Evolutionary conservation across 2,113 vertebrate genomes (phyloP).

Genomic region (Tamias sibiricus): DNA sequence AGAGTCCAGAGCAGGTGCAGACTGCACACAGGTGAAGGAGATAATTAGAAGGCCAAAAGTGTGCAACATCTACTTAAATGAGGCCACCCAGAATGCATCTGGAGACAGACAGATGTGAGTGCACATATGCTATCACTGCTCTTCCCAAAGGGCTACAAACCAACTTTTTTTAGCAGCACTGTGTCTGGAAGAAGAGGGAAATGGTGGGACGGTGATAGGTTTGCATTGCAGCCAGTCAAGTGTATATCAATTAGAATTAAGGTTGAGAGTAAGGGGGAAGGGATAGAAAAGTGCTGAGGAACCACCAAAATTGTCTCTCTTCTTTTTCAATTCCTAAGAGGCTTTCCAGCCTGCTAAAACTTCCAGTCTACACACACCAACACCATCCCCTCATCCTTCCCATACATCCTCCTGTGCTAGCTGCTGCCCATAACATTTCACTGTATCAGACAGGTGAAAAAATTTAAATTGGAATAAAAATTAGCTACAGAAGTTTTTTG

Average conservation of each 20-base stretch:
- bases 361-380: neutral
- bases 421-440: neutral
- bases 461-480: neutral
- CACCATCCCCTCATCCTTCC: neutral
- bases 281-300: neutral
- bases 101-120: neutral
- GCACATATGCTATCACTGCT: neutral
- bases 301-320: neutral
- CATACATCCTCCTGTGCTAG: neutral
- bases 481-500: neutral
- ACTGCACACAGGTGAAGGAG: neutral
- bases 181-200: neutral
- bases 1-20: neutral
- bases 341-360: neutral
- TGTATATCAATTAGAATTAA: fast-evolving
- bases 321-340: neutral
- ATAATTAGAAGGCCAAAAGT: slow-evolving; percentile 9
- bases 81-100: neutral
- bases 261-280: neutral
- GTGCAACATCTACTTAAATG: neutral
- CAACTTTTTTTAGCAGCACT: neutral
- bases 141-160: neutral
- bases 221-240: neutral
- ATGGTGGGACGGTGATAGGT: too few relatives aligned
- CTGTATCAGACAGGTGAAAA: neutral